Percentiles rank a stretch among this genome's conserved stretches.
Evolutionary conservation across 2,113 vertebrate species (phyloP).

Genomic region (Eulacestoma nigropectus): DNA sequence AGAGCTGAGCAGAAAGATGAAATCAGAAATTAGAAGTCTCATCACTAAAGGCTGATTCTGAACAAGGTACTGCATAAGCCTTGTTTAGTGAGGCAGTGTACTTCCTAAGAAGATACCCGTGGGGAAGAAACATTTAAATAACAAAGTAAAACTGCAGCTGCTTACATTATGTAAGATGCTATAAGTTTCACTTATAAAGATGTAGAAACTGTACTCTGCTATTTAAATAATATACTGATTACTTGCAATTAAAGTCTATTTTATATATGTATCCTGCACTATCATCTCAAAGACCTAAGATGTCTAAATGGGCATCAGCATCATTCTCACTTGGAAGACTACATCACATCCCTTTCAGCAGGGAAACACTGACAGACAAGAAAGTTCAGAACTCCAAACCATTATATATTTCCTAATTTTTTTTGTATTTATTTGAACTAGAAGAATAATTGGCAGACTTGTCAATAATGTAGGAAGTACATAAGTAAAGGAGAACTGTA

Average conservation of each 20-base stretch:
- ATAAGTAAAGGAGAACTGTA: not conserved
- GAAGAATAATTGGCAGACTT: not conserved
- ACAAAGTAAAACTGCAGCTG: not conserved
- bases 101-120: not conserved
- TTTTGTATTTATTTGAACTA: not conserved
- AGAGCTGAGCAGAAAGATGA: not conserved
- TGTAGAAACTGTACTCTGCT: not conserved
- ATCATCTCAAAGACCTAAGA: not conserved
- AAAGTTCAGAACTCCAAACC: not conserved
- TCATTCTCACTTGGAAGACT: not conserved
- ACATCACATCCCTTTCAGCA: not conserved
- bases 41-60: not conserved
- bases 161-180: not conserved
- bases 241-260: not conserved
- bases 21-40: not conserved
- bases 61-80: not conserved
- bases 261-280: not conserved
- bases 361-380: not conserved
- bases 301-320: not conserved
- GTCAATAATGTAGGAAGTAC: not conserved
- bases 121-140: not conserved
- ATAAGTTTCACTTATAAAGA: not conserved
- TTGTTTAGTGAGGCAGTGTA: not conserved
- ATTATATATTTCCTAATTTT: not conserved
- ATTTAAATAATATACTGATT: not conserved